These are phyloP conservation scores for Machimus atricapillus DNA, from an alignment of 2,888 invertebrate genomes.

Conservation along the genomic window DNA sequence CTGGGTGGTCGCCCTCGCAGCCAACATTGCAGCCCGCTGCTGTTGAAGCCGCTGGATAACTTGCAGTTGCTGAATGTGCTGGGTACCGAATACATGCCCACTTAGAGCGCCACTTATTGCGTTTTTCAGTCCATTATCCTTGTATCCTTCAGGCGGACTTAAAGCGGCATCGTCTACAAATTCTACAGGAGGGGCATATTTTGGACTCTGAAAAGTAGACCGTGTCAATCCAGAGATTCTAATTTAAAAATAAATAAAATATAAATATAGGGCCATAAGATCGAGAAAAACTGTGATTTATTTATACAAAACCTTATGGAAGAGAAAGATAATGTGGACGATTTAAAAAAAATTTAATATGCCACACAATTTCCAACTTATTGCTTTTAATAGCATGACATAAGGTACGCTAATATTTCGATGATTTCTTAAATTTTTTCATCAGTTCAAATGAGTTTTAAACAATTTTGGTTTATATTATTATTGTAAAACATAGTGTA, in stretches of 20 bases:
- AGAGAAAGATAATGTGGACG: not conserved
- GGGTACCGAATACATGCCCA: conserved; percentile 71
- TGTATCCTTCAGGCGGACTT: conserved; percentile 91
- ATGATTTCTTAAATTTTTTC: too few relatives aligned
- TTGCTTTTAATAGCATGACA: too few relatives aligned
- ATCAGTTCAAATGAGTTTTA: too few relatives aligned
- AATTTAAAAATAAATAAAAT: not conserved
- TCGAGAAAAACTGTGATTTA: not conserved
- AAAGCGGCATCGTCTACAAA: conserved; percentile 83
- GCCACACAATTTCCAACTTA: too few relatives aligned
- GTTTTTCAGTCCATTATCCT: conserved; percentile 78
- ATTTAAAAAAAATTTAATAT: not conserved
- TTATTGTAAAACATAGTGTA: too few relatives aligned
- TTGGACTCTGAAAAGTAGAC: conserved; percentile 63
- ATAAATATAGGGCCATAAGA: not conserved
- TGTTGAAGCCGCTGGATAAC: conserved; percentile 71
- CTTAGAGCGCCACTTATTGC: conserved; percentile 67
- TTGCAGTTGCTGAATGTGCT: conserved; percentile 69
- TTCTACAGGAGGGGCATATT: conserved; percentile 74
- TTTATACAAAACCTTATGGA: not conserved
- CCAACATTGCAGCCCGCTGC: conserved; percentile 63
- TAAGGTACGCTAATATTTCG: too few relatives aligned
- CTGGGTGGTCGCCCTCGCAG: conserved; percentile 48
- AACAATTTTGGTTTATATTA: too few relatives aligned
- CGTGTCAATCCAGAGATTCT: not conserved